Evolutionary conservation across 2,113 vertebrate species (phyloP).

Genomic region (Notarius quadriscutis): DNA sequence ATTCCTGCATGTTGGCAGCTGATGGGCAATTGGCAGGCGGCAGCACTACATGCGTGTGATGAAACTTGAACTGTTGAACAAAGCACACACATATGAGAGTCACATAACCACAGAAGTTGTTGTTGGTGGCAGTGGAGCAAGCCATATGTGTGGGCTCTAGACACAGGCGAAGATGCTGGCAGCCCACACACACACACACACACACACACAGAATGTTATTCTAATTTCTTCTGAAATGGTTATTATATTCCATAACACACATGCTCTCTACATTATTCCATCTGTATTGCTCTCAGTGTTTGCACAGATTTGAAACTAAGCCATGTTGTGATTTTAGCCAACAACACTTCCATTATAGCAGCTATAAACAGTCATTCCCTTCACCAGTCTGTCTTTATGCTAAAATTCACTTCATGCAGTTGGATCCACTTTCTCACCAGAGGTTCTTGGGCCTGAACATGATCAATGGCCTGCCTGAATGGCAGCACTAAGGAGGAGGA

Average conservation of each 20-base stretch:
- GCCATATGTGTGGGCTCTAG: conserved; percentile 43
- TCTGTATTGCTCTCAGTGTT: not conserved
- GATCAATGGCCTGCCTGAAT: not conserved
- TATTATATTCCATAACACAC: conserved; percentile 23
- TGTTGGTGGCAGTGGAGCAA: conserved; percentile 37
- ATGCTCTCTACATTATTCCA: not conserved
- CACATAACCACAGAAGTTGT: conserved; percentile 31
- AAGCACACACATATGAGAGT: conserved; percentile 14
- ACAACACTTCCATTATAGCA: not conserved
- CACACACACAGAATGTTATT: conserved; percentile 2
- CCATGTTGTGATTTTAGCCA: not conserved
- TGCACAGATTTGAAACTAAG: not conserved
- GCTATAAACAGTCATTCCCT: not conserved
- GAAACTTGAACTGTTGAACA: not conserved
- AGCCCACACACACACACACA: conserved; percentile 26
- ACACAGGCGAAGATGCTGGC: conserved; percentile 30
- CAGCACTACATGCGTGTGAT: not conserved
- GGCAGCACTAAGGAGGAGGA: not conserved
- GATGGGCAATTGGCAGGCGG: conserved; percentile 1
- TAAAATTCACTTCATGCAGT: not conserved
- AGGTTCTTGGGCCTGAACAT: not conserved
- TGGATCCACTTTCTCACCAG: not conserved
- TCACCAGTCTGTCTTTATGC: not conserved
- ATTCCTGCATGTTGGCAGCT: conserved; percentile 30
- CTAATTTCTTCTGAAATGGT: conserved; percentile 12